phyloP scores from a whole-genome alignment of 1,140 invertebrate species.

The Drosophila athabasca region DNA sequence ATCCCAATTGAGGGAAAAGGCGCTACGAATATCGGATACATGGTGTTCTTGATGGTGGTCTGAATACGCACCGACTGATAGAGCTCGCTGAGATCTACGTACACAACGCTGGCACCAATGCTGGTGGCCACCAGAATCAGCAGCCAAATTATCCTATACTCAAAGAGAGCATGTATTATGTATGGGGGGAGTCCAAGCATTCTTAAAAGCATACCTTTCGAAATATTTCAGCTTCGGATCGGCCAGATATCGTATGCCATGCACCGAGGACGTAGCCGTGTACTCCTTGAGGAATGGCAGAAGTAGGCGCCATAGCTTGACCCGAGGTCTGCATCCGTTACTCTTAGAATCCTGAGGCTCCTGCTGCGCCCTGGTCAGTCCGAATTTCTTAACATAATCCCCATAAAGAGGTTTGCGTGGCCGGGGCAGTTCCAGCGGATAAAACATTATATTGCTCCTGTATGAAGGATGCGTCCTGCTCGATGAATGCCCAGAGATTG shows the following conservation, averaged over 20 bases:
- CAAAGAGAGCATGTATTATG: not conserved
- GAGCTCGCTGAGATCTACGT: conserved; percentile 56
- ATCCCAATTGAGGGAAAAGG: conserved; percentile 68
- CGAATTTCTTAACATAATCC: conserved; percentile 6
- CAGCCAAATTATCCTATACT: conserved; percentile 62
- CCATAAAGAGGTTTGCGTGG: conserved; percentile 45
- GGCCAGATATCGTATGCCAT: conserved; percentile 69
- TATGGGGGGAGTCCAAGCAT: not conserved
- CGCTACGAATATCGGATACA: conserved; percentile 58
- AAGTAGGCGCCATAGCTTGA: conserved; percentile 12
- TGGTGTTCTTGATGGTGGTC: conserved; percentile 68
- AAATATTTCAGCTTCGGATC: conserved; percentile 59
- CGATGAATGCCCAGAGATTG: conserved; percentile 36
- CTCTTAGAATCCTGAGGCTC: not conserved
- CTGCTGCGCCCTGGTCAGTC: conserved; percentile 7
- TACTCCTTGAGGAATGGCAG: conserved; percentile 62
- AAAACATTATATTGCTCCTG: conserved; percentile 42
- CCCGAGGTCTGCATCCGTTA: too few relatives aligned
- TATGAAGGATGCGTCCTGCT: conserved; percentile 15
- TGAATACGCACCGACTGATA: conserved; percentile 61
- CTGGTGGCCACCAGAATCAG: conserved; percentile 61
- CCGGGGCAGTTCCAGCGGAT: conserved; percentile 56
- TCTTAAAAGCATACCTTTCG: conserved; percentile 48
- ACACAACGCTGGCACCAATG: conserved; percentile 56
- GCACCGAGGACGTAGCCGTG: conserved; percentile 59